These are phyloP conservation scores for Macrotrachela quadricornifera DNA, from an alignment of 1,140 invertebrate species.

Conservation along the genomic window DNA sequence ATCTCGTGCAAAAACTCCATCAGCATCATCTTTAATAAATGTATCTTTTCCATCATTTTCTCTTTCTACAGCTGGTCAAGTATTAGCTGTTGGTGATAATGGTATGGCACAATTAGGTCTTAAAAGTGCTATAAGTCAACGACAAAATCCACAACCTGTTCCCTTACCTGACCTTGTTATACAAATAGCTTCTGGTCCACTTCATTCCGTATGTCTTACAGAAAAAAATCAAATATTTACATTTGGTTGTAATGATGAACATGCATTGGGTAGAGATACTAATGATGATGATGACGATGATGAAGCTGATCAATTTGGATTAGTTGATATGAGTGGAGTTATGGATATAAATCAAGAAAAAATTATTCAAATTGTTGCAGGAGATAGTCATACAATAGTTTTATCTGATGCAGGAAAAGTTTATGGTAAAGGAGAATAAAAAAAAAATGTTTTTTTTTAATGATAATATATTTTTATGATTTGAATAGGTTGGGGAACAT, in stretches of 20 bases:
- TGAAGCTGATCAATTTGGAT: background rate
- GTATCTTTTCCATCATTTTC: no score
- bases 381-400: constrained; percentile 4
- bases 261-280: background rate
- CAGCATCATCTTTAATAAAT: no score
- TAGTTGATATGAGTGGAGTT: background rate
- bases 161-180: background rate
- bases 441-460: no score
- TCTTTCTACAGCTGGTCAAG: background rate
- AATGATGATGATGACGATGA: constrained; percentile 1
- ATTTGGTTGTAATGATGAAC: constrained; percentile 32
- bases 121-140: background rate
- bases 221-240: constrained; percentile 53
- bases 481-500: background rate
- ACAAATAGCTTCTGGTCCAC: constrained; percentile 4
- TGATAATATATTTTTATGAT: no score
- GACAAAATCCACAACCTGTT: constrained; percentile 4
- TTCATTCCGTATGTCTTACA: constrained; percentile 44
- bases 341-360: background rate
- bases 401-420: background rate
- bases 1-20: no score
- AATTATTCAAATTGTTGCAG: constrained; percentile 1
- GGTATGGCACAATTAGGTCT: constrained; percentile 2
- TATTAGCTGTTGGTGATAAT: constrained; percentile 4
- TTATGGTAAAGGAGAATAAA: background rate